These are phyloP conservation scores for Cyprinodon diabolis DNA, from an alignment of 2,797 vertebrate species.

Conservation along the genomic window DNA sequence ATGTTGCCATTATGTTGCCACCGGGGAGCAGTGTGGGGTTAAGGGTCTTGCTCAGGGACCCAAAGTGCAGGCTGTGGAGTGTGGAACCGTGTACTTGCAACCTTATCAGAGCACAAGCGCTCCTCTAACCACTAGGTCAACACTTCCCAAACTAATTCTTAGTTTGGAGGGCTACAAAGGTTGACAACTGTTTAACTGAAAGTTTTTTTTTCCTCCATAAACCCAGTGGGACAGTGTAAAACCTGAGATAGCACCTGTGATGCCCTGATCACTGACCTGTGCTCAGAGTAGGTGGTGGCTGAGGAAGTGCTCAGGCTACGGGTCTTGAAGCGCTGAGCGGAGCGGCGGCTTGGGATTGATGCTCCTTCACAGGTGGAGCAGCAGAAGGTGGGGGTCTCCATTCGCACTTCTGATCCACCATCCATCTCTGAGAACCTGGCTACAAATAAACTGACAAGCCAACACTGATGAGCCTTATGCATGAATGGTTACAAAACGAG, in stretches of 20 bases:
- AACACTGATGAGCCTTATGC: neutral
- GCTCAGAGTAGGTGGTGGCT: constrained; percentile 84
- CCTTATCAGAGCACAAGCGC: too few species aligned
- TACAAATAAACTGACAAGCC: constrained; percentile 10
- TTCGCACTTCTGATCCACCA: constrained; percentile 69
- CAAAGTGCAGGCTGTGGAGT: too few species aligned
- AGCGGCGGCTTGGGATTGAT: constrained; percentile 70
- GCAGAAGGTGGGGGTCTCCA: constrained; percentile 77
- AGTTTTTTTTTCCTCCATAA: too few species aligned
- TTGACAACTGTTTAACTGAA: neutral
- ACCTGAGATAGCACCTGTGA: too few species aligned
- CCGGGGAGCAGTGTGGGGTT: too few species aligned
- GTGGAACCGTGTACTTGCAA: too few species aligned
- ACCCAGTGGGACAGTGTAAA: too few species aligned
- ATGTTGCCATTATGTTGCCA: too few species aligned
- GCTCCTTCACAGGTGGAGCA: constrained; percentile 83
- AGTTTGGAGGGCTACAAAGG: too few species aligned
- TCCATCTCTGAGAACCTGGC: constrained; percentile 76
- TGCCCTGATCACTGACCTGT: constrained; percentile 79
- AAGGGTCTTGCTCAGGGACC: too few species aligned
- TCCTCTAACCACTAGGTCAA: too few species aligned
- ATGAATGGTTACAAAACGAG: neutral
- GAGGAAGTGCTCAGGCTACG: constrained; percentile 91
- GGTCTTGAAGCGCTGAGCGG: constrained; percentile 79
- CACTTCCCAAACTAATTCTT: too few species aligned